Evolutionary conservation across 2,797 vertebrate species (phyloP).

Genomic region (Lacerta bilineata): DNA sequence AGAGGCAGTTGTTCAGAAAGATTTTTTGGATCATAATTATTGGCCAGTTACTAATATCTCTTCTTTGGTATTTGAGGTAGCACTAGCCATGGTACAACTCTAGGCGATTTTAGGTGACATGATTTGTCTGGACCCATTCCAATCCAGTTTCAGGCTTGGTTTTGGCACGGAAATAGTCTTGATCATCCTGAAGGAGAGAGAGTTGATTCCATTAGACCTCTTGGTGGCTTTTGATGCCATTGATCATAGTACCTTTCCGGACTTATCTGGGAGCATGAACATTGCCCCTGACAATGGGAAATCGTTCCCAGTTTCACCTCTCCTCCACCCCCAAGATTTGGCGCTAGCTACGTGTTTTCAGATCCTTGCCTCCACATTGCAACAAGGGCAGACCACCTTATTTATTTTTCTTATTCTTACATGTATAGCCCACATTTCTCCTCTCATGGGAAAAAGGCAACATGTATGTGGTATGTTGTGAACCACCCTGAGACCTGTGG

Average conservation of each 20-base stretch:
- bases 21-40: background rate
- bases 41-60: background rate
- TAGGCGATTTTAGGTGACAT: background rate
- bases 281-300: background rate
- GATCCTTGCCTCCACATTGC: background rate
- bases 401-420: no score
- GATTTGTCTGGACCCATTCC: background rate
- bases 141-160: background rate
- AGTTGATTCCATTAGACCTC: background rate
- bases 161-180: background rate
- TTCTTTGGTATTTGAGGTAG: background rate
- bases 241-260: background rate
- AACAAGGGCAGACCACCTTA: no score
- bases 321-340: background rate
- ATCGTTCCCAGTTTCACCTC: background rate
- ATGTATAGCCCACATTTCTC: no score
- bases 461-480: no score
- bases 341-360: background rate
- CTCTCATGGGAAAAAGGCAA: no score
- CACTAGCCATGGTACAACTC: background rate
- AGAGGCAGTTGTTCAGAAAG: background rate
- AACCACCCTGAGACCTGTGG: no score
- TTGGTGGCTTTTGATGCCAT: background rate
- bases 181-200: background rate
- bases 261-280: no score